Percentiles rank a stretch among this genome's conserved stretches.
Conservation (phyloP, 2,888 invertebrate species). For the Laothoe populi region DNA sequence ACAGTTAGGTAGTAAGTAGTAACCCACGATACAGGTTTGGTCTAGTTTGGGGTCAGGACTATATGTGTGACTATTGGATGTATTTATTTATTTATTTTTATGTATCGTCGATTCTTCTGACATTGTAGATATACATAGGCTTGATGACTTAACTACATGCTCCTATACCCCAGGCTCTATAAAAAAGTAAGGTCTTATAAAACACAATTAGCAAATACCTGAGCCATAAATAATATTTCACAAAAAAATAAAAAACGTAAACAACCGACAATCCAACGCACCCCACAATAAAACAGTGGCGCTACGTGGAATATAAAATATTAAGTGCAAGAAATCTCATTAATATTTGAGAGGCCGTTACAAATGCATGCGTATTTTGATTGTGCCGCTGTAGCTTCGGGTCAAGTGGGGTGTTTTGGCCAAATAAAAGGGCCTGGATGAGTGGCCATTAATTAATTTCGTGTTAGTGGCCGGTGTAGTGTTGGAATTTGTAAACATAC, state of each 20-base stretch:
- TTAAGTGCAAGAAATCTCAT: slow-evolving; percentile 48
- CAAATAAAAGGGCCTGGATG: slow-evolving; percentile 18
- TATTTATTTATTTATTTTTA: too few relatives aligned
- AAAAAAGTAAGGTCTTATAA: not conserved
- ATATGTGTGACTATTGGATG: too few relatives aligned
- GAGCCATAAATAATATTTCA: not conserved
- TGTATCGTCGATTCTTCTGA: too few relatives aligned
- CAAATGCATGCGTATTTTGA: slow-evolving; percentile 20
- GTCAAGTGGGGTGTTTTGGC: slow-evolving; percentile 8
- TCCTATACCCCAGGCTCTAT: too few relatives aligned
- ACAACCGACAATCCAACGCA: slow-evolving; percentile 5
- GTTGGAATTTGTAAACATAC: not conserved
- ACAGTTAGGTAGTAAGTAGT: too few relatives aligned
- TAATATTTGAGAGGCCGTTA: slow-evolving; percentile 48
- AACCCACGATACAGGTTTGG: too few relatives aligned
- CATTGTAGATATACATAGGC: too few relatives aligned
- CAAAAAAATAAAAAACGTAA: not conserved
- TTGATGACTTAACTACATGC: too few relatives aligned
- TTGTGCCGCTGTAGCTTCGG: slow-evolving; percentile 5
- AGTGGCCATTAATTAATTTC: slow-evolving; percentile 19
- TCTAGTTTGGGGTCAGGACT: too few relatives aligned
- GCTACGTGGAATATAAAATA: slow-evolving; percentile 45
- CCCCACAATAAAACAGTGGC: slow-evolving; percentile 9
- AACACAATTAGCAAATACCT: not conserved
- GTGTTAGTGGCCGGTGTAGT: not conserved